Base-by-base conservation (phyloP, 2,113 vertebrate species). In the Tautogolabrus adspersus region DNA sequence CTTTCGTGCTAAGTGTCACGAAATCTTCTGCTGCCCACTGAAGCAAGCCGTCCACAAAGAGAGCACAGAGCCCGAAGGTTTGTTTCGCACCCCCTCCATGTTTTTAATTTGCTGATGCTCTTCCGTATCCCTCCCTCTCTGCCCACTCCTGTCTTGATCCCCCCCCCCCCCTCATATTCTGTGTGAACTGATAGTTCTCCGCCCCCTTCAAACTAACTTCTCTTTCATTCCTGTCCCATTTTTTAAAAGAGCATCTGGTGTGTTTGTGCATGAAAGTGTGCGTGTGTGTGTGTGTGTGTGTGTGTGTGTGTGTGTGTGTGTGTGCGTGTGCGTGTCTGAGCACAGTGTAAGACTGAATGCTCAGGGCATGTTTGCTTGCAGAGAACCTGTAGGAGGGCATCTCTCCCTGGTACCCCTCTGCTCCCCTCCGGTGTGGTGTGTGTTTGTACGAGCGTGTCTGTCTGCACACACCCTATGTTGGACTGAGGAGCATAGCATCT, bases 1-100 rank as follows among this genome's bases (percentile, higher is more conserved):
- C 86, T 99, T 99, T 98, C 97, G 97, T 95, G 96, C 98, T 97
- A 99, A 99, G 96, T 99, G 98, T 97, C 98, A 99, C 93, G 98
- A 99, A 99, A 99, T 99, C 97, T 99, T 99, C 98, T 99, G 98
- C 97, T 99, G 98, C 94, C 97, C 98, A 68, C 95, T 99, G 97
- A 99, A 99, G 98, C 98, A 99, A 98, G 97, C 93, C 91, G 92
- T 95, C 95, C 96, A 96, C 96, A 99, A 98, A 98, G 98, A 99
- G 88, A 97, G 92, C 96, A 82, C 97, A 96, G 97, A 98, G 90
- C 96, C 96, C 8, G 97, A 99, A 99, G 98, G 98, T 99, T 99
- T 99, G 98, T 98, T 49, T 95, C 88, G 77, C 93, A 93, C 87
- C 91, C 90, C 93, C 89, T 94, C 92, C 88, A 94, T 96, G 93